A percentile compares a stretch with the other conserved stretches of the same genome.
Conservation (phyloP, 2,797 vertebrate species). For the Uromys caudimaculatus region DNA sequence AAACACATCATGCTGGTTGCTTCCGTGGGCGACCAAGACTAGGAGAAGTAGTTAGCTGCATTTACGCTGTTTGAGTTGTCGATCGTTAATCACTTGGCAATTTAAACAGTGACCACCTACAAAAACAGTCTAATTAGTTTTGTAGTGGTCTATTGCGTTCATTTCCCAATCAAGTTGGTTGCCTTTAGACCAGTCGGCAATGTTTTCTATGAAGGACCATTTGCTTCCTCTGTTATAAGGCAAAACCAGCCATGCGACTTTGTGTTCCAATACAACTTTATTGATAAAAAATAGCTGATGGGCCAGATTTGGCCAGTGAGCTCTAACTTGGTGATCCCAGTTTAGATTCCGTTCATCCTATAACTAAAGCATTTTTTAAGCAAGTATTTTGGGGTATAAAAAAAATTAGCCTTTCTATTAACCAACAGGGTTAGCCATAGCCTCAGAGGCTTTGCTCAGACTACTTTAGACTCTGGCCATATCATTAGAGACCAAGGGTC, state of each 20-base stretch:
- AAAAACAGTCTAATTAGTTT: slow-evolving; percentile 1
- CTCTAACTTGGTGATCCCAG: neutral
- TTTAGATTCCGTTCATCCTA: slow-evolving; percentile 39
- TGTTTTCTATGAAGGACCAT: neutral
- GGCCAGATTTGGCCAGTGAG: neutral
- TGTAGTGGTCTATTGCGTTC: neutral
- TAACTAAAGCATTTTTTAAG: slow-evolving; percentile 54
- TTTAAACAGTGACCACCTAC: neutral
- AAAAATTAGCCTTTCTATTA: slow-evolving; percentile 43
- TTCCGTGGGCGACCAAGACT: neutral
- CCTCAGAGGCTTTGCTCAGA: neutral
- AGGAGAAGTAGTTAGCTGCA: neutral
- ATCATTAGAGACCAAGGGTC: neutral
- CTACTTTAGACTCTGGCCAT: neutral
- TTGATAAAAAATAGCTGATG: slow-evolving; percentile 18
- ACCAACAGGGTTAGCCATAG: neutral
- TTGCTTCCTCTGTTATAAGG: neutral
- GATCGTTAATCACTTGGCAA: neutral
- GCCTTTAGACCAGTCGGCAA: neutral
- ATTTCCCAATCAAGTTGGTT: slow-evolving; percentile 8
- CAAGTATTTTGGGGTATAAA: neutral
- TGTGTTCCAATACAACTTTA: slow-evolving; percentile 44
- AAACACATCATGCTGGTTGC: neutral
- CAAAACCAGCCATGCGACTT: neutral
- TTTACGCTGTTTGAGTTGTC: neutral